Conservation (phyloP, 2,888 invertebrate species). For the Periphyllus acericola region DNA sequence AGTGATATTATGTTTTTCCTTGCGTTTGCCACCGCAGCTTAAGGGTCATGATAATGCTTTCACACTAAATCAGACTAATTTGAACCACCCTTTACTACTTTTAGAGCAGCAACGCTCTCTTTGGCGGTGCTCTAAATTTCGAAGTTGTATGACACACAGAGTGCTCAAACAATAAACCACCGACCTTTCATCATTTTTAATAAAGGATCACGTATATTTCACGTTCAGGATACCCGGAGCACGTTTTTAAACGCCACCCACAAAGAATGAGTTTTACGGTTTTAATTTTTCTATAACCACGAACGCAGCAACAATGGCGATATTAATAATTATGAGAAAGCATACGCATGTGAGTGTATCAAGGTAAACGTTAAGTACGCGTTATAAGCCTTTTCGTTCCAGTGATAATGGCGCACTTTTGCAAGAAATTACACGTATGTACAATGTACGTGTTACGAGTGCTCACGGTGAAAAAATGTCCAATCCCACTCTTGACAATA, state of each 20-base stretch:
- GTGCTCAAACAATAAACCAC: conserved; percentile 30
- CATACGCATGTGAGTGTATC: not conserved
- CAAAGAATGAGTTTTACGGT: conserved; percentile 31
- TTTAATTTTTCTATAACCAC: conserved; percentile 25
- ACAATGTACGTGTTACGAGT: no score
- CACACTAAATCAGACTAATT: not conserved
- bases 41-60: not conserved
- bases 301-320: not conserved
- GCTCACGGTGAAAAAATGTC: no score
- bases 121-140: not conserved
- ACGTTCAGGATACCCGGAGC: conserved; percentile 1
- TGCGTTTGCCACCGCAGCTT: not conserved
- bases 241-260: not conserved
- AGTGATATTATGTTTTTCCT: not conserved
- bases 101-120: not conserved
- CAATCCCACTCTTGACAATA: no score
- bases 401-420: no score
- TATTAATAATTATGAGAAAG: not conserved
- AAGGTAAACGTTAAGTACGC: not conserved
- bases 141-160: not conserved
- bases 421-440: no score
- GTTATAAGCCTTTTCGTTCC: no score
- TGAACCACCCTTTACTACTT: conserved; percentile 13
- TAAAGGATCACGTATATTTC: conserved; percentile 20
- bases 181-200: conserved; percentile 26